Conservation (phyloP, 2,888 invertebrate genomes). For the Lycocerus yunnanus region DNA sequence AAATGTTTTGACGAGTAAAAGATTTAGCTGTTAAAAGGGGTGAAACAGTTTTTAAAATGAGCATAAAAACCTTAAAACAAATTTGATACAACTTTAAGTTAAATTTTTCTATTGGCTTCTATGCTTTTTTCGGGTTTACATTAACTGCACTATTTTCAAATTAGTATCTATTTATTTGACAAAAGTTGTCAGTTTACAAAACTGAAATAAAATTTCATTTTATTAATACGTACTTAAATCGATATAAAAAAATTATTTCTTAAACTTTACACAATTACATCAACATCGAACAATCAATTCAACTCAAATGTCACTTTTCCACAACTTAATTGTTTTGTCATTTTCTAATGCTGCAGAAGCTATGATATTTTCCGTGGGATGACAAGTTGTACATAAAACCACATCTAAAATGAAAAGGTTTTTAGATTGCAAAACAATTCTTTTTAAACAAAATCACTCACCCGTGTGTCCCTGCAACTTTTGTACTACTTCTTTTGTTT, state of each 20-base stretch:
- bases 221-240: not conserved
- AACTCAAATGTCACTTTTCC: conserved; percentile 95
- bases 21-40: no score
- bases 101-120: no score
- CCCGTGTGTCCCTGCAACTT: conserved; percentile 96
- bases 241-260: not conserved
- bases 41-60: no score
- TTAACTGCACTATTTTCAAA: not conserved
- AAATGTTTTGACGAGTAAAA: no score
- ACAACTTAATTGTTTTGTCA: conserved; percentile 98
- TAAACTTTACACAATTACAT: not conserved
- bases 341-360: conserved; percentile 98
- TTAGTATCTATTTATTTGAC: not conserved
- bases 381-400: conserved; percentile 97
- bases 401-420: conserved; percentile 61
- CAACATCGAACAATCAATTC: not conserved
- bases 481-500: conserved; percentile 99
- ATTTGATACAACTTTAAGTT: no score
- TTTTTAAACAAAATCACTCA: conserved; percentile 51
- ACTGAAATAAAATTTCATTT: not conserved
- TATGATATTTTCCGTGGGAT: conserved; percentile 98
- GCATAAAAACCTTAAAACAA: no score
- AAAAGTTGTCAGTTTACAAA: not conserved
- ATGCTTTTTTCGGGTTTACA: not conserved
- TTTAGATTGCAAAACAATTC: not conserved